Conservation (phyloP, 2,888 invertebrate genomes). For the Chouioia cunea region DNA sequence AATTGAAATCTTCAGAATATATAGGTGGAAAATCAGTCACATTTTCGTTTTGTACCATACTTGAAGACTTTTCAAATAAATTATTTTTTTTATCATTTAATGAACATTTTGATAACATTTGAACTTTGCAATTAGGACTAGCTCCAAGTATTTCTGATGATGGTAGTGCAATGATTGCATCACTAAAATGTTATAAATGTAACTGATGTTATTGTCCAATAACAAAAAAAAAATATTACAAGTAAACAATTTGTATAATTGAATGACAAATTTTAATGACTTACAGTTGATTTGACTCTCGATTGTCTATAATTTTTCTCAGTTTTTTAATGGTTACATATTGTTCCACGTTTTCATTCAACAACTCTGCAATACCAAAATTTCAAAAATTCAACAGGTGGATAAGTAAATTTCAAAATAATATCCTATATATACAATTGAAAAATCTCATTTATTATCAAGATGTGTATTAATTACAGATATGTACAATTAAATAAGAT, state of each 20-base stretch:
- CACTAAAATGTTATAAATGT: slow-evolving; percentile 19
- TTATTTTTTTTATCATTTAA: not conserved
- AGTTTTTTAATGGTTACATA: slow-evolving; percentile 34
- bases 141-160: slow-evolving; percentile 24
- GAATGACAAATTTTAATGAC: slow-evolving; percentile 8
- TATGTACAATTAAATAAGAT: too few species aligned
- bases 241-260: not conserved
- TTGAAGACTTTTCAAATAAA: slow-evolving; percentile 1
- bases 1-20: slow-evolving; percentile 40
- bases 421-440: not conserved
- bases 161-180: not conserved
- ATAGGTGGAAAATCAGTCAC: slow-evolving; percentile 23
- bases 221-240: too few species aligned
- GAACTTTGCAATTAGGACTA: slow-evolving; percentile 20
- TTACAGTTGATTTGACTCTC: slow-evolving; percentile 28
- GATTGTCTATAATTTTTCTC: slow-evolving; percentile 17
- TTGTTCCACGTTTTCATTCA: slow-evolving; percentile 36
- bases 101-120: not conserved
- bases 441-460: slow-evolving; percentile 5
- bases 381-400: not conserved
- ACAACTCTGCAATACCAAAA: slow-evolving; percentile 37
- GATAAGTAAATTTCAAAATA: slow-evolving; percentile 19
- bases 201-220: not conserved
- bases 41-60: slow-evolving; percentile 33
- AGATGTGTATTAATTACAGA: not conserved